Evolutionary conservation across 2,888 invertebrate genomes (phyloP).

Genomic region (Iselma pallidipennis): DNA sequence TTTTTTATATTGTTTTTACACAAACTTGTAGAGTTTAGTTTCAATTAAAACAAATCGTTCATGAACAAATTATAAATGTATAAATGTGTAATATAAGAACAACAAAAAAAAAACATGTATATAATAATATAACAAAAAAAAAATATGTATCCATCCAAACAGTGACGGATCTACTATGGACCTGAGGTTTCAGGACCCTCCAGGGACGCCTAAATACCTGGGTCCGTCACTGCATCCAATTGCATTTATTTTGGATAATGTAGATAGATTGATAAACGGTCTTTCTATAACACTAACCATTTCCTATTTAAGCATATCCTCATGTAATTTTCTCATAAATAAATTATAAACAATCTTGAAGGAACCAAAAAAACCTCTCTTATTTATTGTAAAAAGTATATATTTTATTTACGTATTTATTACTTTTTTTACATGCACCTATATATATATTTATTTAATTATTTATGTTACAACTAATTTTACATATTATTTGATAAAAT

Average conservation of each 20-base stretch:
- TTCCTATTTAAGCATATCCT: conserved; percentile 13
- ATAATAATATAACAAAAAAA: conserved; percentile 2
- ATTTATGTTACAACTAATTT: conserved; percentile 13
- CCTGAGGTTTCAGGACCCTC: too few species aligned
- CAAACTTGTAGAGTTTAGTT: conserved; percentile 8
- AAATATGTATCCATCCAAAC: conserved; percentile 24
- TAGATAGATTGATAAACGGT: conserved; percentile 1
- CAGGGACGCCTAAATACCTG: too few species aligned
- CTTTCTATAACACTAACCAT: conserved; percentile 9
- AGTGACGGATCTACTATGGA: too few species aligned
- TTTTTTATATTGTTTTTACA: conserved; percentile 24
- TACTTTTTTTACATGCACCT: conserved; percentile 20
- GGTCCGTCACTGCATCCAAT: too few species aligned
- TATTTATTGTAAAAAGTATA: conserved; percentile 20
- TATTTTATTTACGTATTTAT: conserved; percentile 21
- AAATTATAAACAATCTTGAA: not conserved
- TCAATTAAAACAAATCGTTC: conserved; percentile 20
- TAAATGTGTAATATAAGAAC: conserved; percentile 22
- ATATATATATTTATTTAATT: not conserved
- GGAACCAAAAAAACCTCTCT: too few species aligned
- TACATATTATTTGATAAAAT: not conserved
- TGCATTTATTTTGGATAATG: conserved; percentile 14
- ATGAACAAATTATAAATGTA: conserved; percentile 23
- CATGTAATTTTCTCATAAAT: conserved; percentile 12
- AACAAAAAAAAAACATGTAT: not conserved